Conservation (phyloP, 2,113 vertebrate species). For the Hyperoodon ampullatus region DNA sequence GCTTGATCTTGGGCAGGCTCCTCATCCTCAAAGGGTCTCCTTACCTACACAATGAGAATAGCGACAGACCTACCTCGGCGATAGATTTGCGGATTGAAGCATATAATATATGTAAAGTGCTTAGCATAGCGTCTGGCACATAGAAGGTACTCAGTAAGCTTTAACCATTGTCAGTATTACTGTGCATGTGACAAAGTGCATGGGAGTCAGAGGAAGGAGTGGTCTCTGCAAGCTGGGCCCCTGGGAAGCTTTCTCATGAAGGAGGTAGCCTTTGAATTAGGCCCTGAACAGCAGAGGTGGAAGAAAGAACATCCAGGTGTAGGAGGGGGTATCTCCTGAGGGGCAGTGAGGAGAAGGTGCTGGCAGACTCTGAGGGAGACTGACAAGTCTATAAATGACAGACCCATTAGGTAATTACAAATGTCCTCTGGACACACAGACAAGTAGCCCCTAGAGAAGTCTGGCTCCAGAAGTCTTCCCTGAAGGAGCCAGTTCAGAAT, state of each 20-base stretch:
- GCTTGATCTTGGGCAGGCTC: not conserved
- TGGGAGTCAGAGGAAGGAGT: not conserved
- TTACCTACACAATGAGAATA: not conserved
- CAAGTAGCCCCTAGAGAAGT: not conserved
- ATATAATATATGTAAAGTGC: not conserved
- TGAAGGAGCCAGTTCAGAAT: not conserved
- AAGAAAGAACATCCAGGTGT: not conserved
- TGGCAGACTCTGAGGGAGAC: not conserved
- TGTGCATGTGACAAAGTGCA: not conserved
- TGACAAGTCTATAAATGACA: not conserved
- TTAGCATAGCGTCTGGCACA: not conserved
- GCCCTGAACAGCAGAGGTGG: not conserved
- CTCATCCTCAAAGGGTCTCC: not conserved
- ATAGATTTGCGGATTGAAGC: not conserved
- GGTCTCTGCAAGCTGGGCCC: not conserved
- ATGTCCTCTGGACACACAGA: not conserved
- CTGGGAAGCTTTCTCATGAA: not conserved
- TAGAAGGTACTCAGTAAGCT: not conserved
- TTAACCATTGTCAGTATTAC: not conserved
- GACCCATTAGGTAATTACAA: not conserved
- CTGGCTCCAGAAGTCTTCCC: not conserved
- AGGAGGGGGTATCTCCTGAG: not conserved
- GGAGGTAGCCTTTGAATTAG: not conserved
- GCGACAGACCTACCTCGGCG: not conserved
- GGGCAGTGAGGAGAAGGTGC: not conserved